These are phyloP conservation scores for Artibeus lituratus DNA, from an alignment of 2,797 vertebrate species.

Conservation along the genomic window DNA sequence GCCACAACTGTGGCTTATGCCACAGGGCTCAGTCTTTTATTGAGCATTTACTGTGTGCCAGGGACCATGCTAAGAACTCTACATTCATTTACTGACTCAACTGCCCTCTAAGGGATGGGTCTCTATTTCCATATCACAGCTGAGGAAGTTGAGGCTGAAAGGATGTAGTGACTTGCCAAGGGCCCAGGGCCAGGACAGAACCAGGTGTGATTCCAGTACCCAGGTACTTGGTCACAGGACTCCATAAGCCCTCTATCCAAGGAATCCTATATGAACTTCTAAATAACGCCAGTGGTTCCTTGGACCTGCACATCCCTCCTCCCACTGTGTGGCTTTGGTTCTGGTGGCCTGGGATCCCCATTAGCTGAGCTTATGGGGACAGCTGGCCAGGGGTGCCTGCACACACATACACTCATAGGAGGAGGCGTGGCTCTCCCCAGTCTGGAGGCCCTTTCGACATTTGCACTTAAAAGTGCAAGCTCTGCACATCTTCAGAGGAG, in stretches of 20 bases:
- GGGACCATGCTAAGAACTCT: neutral
- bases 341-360: neutral
- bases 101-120: neutral
- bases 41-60: neutral
- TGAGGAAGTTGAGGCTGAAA: neutral
- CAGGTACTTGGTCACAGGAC: neutral
- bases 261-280: neutral
- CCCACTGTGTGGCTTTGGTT: neutral
- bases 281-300: neutral
- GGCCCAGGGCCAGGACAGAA: neutral
- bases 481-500: conserved; percentile 55
- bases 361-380: neutral
- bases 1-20: too few species aligned
- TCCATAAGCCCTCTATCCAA: neutral
- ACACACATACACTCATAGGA: neutral
- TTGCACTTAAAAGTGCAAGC: conserved; percentile 61
- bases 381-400: neutral
- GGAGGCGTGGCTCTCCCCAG: neutral
- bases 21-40: neutral
- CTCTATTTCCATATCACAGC: neutral
- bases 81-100: neutral
- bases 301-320: neutral
- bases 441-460: conserved; percentile 23
- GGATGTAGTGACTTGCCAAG: neutral
- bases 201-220: neutral